A percentile compares a stretch with the other conserved stretches of the same genome.
These are phyloP conservation scores for Microctenopoma lineatum DNA, from an alignment of 2,797 vertebrate genomes.

Conservation along the genomic window DNA sequence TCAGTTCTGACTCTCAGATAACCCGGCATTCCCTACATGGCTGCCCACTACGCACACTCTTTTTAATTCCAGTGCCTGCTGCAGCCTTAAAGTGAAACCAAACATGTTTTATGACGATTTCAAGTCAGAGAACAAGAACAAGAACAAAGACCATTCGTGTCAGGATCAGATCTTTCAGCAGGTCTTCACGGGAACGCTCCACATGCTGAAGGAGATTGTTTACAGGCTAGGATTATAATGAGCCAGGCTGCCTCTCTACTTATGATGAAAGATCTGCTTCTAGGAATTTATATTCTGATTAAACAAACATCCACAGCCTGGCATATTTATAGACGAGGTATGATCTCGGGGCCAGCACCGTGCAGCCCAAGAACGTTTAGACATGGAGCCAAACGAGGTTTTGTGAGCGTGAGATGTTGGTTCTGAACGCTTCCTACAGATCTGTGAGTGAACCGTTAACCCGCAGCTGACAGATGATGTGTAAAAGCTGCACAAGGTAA, in stretches of 20 bases:
- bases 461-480: constrained; percentile 25
- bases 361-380: constrained; percentile 47
- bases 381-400: not conserved
- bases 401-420: not conserved
- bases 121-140: constrained; percentile 23
- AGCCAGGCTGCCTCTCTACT: constrained; percentile 12
- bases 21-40: constrained; percentile 40
- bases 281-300: constrained; percentile 27
- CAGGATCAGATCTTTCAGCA: constrained; percentile 34
- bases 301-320: constrained; percentile 21
- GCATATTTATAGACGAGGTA: constrained; percentile 29
- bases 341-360: constrained; percentile 23
- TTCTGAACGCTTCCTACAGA: constrained; percentile 13
- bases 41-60: constrained; percentile 6
- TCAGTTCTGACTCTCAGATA: constrained; percentile 32
- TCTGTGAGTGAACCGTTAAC: constrained; percentile 17
- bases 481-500: not conserved
- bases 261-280: constrained; percentile 21
- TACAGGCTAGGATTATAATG: constrained; percentile 11
- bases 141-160: not conserved
- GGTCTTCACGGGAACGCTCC: constrained; percentile 24
- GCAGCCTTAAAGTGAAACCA: constrained; percentile 8
- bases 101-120: constrained; percentile 37
- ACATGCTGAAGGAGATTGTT: constrained; percentile 26
- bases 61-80: constrained; percentile 20